phyloP scores from a whole-genome alignment of 1,140 invertebrate species.

The Hesperophylax magnus region DNA sequence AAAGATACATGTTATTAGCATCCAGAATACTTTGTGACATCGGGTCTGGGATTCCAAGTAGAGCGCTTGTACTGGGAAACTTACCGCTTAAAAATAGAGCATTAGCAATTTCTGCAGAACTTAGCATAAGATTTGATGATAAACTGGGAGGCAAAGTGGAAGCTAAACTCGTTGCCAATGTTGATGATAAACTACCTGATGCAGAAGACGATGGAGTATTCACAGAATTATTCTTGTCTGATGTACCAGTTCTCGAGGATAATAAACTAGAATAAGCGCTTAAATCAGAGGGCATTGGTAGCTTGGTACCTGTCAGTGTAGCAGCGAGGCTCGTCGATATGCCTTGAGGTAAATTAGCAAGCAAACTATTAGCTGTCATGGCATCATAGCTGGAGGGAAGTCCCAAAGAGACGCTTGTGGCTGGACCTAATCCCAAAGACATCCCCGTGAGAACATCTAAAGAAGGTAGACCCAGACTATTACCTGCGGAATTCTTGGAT shows the following conservation, averaged over 20 bases:
- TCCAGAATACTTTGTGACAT: slow-evolving; percentile 79
- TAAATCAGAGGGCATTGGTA: slow-evolving; percentile 65
- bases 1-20: slow-evolving; percentile 79
- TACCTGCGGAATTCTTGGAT: slow-evolving; percentile 64
- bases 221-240: slow-evolving; percentile 61
- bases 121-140: slow-evolving; percentile 73
- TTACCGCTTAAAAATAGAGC: slow-evolving; percentile 74
- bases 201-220: slow-evolving; percentile 57
- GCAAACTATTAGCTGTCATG: slow-evolving; percentile 65
- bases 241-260: slow-evolving; percentile 62
- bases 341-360: slow-evolving; percentile 64
- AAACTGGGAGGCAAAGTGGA: slow-evolving; percentile 68
- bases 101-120: slow-evolving; percentile 73
- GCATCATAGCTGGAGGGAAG: slow-evolving; percentile 65
- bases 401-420: slow-evolving; percentile 63
- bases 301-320: slow-evolving; percentile 63
- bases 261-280: slow-evolving; percentile 63
- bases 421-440: slow-evolving; percentile 66
- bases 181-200: slow-evolving; percentile 42
- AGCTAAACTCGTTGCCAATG: slow-evolving; percentile 58
- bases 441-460: slow-evolving; percentile 70
- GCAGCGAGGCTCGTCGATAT: slow-evolving; percentile 66
- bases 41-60: slow-evolving; percentile 76
- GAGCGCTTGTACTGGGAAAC: slow-evolving; percentile 71
- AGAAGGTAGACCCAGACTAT: slow-evolving; percentile 62